Conservation (phyloP, 2,113 vertebrate genomes). For the Prionailurus bengalensis region DNA sequence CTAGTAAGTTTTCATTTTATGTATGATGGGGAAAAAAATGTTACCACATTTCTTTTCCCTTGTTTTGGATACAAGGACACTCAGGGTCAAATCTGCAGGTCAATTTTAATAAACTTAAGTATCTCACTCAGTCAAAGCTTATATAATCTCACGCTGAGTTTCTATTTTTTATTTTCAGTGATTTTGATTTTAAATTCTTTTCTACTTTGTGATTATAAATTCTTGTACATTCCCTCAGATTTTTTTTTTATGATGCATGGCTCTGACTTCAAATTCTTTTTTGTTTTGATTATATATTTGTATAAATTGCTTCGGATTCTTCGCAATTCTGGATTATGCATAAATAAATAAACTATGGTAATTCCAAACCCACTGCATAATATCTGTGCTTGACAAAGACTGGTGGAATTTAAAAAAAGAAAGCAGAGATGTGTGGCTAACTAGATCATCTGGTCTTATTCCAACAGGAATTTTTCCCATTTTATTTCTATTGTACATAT, state of each 20-base stretch:
- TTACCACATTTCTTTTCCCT: not conserved
- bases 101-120: not conserved
- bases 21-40: not conserved
- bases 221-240: not conserved
- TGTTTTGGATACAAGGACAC: not conserved
- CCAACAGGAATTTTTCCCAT: not conserved
- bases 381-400: not conserved
- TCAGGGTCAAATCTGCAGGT: not conserved
- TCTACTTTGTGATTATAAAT: not conserved
- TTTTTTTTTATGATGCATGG: not conserved
- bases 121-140: not conserved
- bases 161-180: not conserved
- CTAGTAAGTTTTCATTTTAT: not conserved
- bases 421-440: not conserved
- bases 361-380: not conserved
- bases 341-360: not conserved
- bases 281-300: not conserved
- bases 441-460: not conserved
- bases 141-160: not conserved
- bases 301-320: not conserved
- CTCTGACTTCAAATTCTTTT: constrained; percentile 38
- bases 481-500: not conserved
- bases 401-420: not conserved
- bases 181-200: not conserved
- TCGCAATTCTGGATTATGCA: not conserved